Base-by-base conservation (phyloP, 2,888 invertebrate species). In the Dascillus cervinus region DNA sequence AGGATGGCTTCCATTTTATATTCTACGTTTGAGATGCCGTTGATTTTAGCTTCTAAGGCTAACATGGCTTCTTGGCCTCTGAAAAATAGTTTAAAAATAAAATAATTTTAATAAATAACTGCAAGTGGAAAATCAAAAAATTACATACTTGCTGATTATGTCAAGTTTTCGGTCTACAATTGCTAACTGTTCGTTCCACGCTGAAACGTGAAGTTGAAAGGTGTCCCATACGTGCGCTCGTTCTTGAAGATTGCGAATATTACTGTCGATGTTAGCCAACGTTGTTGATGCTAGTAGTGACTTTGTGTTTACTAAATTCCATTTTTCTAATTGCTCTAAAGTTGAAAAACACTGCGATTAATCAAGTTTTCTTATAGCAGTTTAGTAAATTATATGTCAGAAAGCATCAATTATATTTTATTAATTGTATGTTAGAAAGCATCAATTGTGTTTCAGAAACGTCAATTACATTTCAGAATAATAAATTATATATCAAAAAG, bases 111-210 rank as follows among this genome's bases (percentile, higher is more conserved):
- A 26, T 19, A 31, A 19, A 29, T 33, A 29, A 25, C 26, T n/a
- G n/a, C n/a, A n/a, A n/a, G n/a, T n/a, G n/a, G n/a, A 23, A n/a
- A n/a, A 14, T 11, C 6, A 5, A 26, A 26, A 6, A 10, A 10
- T 17, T 22, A 17, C 45, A 34, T 49, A 63, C 64, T 65, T 66
- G 50, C 62, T 66, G 8, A 73, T 60, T 15, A 70, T 56, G 35
- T 66, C 66, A 11, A 72, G 53, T 53, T 72, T 71, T 38, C 65
- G 62, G 47, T 71, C 71, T 5, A 70, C 49, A 2, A 66, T 57
- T 36, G 66, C 66, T 34, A 71, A 63, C 41, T 70, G 69, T 20
- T 70, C 70, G 36, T 69, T 71, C 71, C 71, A 72, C 0, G 70
- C 65, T 9, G 67, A 59, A 21, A 71, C 66, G 44, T 71, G 71